A percentile compares a stretch with the other conserved stretches of the same genome.
Evolutionary conservation across 2,888 invertebrate species (phyloP).

Genomic region (Limnephilus lunatus): DNA sequence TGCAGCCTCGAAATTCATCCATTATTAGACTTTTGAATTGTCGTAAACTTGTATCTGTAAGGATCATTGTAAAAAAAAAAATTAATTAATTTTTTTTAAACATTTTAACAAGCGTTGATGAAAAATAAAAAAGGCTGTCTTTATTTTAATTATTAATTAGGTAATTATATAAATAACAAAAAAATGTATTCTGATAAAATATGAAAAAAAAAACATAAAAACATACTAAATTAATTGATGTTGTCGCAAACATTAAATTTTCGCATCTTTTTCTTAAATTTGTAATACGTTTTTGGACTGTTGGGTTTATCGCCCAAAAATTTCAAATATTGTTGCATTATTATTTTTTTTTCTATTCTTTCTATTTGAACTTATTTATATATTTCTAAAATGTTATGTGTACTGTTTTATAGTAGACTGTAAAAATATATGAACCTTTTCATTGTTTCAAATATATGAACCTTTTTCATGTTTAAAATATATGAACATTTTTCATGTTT

Average conservation of each 20-base stretch:
- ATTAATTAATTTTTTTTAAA: background rate
- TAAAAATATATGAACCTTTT: background rate
- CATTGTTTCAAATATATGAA: too few species aligned
- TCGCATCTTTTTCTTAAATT: background rate
- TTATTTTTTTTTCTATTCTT: background rate
- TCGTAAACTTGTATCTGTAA: constrained; percentile 8
- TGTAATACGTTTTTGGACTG: background rate
- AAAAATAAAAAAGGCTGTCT: constrained; percentile 22
- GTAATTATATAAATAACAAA: constrained; percentile 29
- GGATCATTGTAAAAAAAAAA: background rate
- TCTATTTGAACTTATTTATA: background rate
- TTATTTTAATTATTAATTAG: constrained; percentile 7
- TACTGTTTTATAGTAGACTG: background rate
- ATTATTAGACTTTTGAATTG: constrained; percentile 26
- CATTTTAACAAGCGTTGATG: background rate
- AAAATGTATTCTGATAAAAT: constrained; percentile 32
- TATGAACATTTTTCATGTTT: too few species aligned
- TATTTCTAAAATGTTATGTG: background rate
- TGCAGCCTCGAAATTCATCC: background rate
- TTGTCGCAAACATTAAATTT: constrained; percentile 31
- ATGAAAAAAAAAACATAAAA: constrained; percentile 21
- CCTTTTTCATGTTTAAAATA: background rate
- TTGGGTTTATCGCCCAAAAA: background rate
- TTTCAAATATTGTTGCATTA: background rate
- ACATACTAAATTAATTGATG: constrained; percentile 7